Evolutionary conservation across 2,888 invertebrate genomes (phyloP).

Genomic region (Geotrupes spiniger): DNA sequence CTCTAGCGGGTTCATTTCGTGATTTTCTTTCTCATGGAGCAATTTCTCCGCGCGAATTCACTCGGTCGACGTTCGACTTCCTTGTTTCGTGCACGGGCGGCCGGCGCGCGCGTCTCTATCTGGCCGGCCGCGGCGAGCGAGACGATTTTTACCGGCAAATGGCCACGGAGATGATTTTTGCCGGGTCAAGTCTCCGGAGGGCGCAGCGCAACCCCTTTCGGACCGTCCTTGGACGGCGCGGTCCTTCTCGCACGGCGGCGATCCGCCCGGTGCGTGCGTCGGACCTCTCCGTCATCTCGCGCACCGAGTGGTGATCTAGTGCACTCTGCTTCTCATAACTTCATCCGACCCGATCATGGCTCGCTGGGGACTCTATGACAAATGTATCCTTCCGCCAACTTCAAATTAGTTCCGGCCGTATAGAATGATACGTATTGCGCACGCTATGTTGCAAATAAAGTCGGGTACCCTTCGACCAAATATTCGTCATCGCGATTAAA

Average conservation of each 20-base stretch:
- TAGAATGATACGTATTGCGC: slow-evolving; percentile 42
- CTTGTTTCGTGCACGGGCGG: slow-evolving; percentile 27
- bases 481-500: background rate
- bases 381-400: slow-evolving; percentile 54
- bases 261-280: slow-evolving; percentile 34
- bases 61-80: slow-evolving; percentile 28
- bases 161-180: slow-evolving; percentile 43
- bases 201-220: slow-evolving; percentile 32
- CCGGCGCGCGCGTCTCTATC: slow-evolving; percentile 28
- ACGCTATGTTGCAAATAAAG: slow-evolving; percentile 47
- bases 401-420: slow-evolving; percentile 53
- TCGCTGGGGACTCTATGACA: slow-evolving; percentile 52
- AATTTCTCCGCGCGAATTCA: slow-evolving; percentile 39
- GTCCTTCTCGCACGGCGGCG: slow-evolving; percentile 24
- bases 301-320: slow-evolving; percentile 49
- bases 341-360: slow-evolving; percentile 54
- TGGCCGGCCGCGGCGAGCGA: slow-evolving; percentile 32
- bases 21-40: slow-evolving; percentile 40
- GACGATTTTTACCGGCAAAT: slow-evolving; percentile 42
- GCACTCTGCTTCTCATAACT: slow-evolving; percentile 53
- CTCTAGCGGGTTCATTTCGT: slow-evolving; percentile 33
- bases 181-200: slow-evolving; percentile 38
- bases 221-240: slow-evolving; percentile 25
- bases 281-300: slow-evolving; percentile 36
- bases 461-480: background rate